Evolutionary conservation across 92 coral and sea anemone species (phyloP), one percentile per base, ranked within the genome.

Genomic region (Actinernus sp.): DNA sequence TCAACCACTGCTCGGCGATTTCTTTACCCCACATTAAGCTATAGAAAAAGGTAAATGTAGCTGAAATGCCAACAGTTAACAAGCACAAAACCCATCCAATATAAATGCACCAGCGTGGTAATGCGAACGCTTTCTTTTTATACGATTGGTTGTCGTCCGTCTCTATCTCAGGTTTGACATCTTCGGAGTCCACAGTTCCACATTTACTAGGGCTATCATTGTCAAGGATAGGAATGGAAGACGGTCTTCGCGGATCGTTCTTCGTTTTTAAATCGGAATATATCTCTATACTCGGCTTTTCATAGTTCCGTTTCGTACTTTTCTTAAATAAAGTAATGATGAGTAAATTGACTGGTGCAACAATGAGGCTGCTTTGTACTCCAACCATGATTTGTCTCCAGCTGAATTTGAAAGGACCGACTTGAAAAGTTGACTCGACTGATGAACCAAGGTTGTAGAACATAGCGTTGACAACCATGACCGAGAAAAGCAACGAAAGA

Each of bases 1-100:
- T 54, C 8, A 84, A 60, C 91, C 91, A 84, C 44, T 81, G 89
- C 32, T 84, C 66, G 13, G 81, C 76, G 24, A 59, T 38, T 1
- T 79, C 88, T 33, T 79, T 64, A 4, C 88, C 91, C 91, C 91
- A 84, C 79, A 63, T 56, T 4, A 84, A 18, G 36, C 91, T 84
- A 58, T 84, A 86, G 49, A 86, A 83, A 51, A 86, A 82, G 0
- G 92, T 86, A 49, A 86, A 74, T 1, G 68, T 16, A 10, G 88
- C 83, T 0, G 89, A 77, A 1, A 81, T 38, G 18, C 69, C 34
- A 9, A 75, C 56, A 1, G 76, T 55, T 1, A 29, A 44, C 18
- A 66, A 68, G 36, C 90, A 87, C 45, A 87, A 65, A 41, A 70
- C 57, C 85, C 84, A 87, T 0, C 85, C 93, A 14, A 87, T 2